Evolutionary conservation across 2,888 invertebrate genomes (phyloP), one percentile per base, ranked within the genome.

Genomic region (Nephrotoma appendiculata): DNA sequence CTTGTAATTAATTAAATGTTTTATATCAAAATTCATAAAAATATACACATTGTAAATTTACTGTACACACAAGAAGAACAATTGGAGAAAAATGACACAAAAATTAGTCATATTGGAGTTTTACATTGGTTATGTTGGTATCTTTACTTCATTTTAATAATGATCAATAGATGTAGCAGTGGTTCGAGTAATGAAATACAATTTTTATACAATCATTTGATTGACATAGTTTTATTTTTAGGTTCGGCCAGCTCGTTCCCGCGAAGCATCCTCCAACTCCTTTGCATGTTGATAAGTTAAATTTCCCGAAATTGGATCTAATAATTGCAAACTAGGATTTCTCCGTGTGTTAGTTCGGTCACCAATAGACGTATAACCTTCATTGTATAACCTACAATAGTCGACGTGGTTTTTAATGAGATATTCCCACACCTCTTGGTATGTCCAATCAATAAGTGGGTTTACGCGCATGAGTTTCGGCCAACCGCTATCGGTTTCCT

Each of bases 401-500:
- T 98, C 96, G 87, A 99, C 95, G 87, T 94, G 93, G 86, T 96
- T 93, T 83, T 93, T 92, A 41, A 96, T 92, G 5, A 99, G 93
- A 90, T 98, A 98, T 87, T 94, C 93, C 99, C 99, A 99, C 87
- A 99, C 95, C 90, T 98, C 96, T 42, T 94, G 94, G 90, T 98
- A 99, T 9, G 93, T 94, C 99, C 99, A 99, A 89, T 97, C 95
- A n/a, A 99, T 92, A 15, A 99, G 92, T 0, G 99, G 99, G 89
- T 95, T 97, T 5, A 98, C 95, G 85, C 99, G 93, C 93, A 98
- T 95, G 88, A 98, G 92, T 89, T 94, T 93, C 0, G 99, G 99
- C 99, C 99, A 99, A 88, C 93, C 95, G 0, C 93, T 89, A 91
- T 99, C 99, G 0, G 99, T 99, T 91, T 93, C 93, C 95, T 96